phyloP scores from a whole-genome alignment of 2,113 vertebrate species.

The human region GRCh38 chr1:13900501-13901000 shows the following conservation, averaged over 20 bases:
- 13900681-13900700: neutral
- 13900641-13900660: neutral
- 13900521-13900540: neutral
- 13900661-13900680: neutral
- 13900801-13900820: neutral
- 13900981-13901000: neutral
- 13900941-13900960: neutral
- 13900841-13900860: neutral
- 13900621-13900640: neutral
- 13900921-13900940: neutral
- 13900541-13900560: fast-evolving
- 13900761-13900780: neutral
- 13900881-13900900: neutral
- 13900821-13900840: neutral
- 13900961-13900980: neutral
- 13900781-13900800: neutral
- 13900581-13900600: fast-evolving
- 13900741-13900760: neutral
- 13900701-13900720: neutral
- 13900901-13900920: neutral
- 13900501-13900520: neutral
- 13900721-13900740: neutral
- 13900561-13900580: neutral
- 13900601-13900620: neutral
- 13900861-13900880: neutral